Evolutionary conservation across 2,797 vertebrate genomes (phyloP), one percentile per base, ranked within the genome.

Genomic region (Trachurus trachurus): DNA sequence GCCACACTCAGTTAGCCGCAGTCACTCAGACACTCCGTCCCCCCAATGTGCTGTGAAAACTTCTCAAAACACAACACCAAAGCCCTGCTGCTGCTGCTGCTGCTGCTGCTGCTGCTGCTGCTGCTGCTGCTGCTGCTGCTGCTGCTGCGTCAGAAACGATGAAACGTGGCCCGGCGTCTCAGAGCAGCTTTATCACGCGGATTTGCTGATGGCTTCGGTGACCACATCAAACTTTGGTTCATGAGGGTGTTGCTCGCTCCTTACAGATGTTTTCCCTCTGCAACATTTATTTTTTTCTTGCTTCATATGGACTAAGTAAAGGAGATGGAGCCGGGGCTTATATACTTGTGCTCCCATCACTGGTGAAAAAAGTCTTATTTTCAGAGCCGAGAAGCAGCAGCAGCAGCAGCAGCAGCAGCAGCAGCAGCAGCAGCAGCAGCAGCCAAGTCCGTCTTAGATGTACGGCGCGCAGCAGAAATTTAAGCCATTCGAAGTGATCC

Each of bases 1-100:
- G 86, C 89, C 73, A 71, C 81, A 68, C 78, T 89, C 73, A 63
- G 76, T 68, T 61, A 61, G 85, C 89, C 81, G 21, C 86, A 89
- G 78, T 76, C 66, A 40, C 79, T 82, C 86, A 80, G 80, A 89
- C 79, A 81, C 65, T 60, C 29, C 45, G 66, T 67, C 26, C 81
- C 79, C 79, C 76, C 56, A 66, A 80, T 67, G 79, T 78, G 73
- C 82, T 81, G 77, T 56, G 84, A 88, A 84, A 78, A 82, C 81
- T 39, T 85, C 56, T 80, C 59, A 70, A 71, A 88, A 82, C 70
- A 71, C 26, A 26, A 71, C 26, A 26, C 81, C 66, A 49, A 64
- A 83, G 87, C 69, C 63, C 63, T 3, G 26, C 26, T 34, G 61
- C 17, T n/a, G n/a, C n/a, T n/a, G n/a, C n/a, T n/a, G n/a, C n/a